Percentiles rank a stretch among this genome's conserved stretches.
Evolutionary conservation across 2,113 vertebrate species (phyloP).

Genomic region (Fukomys damarensis): DNA sequence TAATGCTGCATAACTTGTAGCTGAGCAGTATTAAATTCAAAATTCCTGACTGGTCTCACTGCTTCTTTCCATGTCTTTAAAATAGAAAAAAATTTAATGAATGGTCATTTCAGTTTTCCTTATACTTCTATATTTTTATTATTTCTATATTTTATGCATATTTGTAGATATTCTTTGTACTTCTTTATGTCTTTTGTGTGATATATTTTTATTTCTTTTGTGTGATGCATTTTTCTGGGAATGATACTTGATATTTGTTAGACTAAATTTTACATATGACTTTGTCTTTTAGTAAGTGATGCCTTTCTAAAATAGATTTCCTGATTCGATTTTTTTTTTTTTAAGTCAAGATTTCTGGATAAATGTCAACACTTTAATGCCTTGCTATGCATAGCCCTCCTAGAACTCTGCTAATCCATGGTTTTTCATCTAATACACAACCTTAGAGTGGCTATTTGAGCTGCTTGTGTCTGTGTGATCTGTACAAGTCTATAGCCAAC

Average conservation of each 20-base stretch:
- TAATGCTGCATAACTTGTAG: background rate
- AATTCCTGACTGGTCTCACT: background rate
- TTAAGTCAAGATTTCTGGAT: background rate
- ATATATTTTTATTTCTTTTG: background rate
- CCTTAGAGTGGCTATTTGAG: background rate
- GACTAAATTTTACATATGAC: background rate
- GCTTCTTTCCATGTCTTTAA: background rate
- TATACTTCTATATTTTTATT: background rate
- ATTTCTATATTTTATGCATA: background rate
- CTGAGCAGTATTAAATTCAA: background rate
- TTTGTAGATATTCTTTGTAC: background rate
- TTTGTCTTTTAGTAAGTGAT: background rate
- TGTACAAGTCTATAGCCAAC: background rate
- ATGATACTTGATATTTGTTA: background rate
- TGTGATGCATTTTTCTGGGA: slow-evolving; percentile 9
- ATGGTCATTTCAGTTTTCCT: background rate
- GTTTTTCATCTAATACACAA: background rate
- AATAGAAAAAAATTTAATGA: background rate
- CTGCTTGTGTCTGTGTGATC: background rate
- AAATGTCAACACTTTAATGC: background rate
- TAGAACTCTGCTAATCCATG: background rate
- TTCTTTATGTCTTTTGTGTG: background rate
- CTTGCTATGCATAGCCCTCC: background rate
- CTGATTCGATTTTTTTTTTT: background rate
- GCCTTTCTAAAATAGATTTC: background rate